Base-by-base conservation (phyloP, 2,113 vertebrate genomes). In the Gobius niger region DNA sequence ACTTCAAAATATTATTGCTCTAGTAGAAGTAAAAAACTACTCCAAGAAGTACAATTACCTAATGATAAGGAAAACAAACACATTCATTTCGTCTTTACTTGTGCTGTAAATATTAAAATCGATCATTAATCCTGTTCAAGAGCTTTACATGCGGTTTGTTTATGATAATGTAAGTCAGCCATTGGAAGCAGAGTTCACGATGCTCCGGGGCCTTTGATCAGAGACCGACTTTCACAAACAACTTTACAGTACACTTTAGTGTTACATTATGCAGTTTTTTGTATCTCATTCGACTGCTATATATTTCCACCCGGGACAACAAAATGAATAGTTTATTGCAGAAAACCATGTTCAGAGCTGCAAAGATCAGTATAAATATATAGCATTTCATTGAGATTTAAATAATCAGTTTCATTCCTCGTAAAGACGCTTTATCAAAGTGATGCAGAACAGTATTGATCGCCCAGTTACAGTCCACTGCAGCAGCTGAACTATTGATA, bases 401-500 rank as follows among this genome's bases (percentile, higher is more conserved):
- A 61, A 61, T 61, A 16, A 62, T 9, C 7, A 18, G 34, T 62
- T 62, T 16, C 1, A 24, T 40, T 60, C 9, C 42, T 46, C 13
- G 41, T 15, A 9, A n/a, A 5, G 41, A 18, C 10, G 44, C 41
- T 44, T 24, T 12, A 63, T 47, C n/a, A 63, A 47, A 18, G 6
- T 59, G 10, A 69, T 50, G 14, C 13, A 15, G 57, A 18, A 9
- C 14, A 14, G 44, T 56, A 18, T 57, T 68, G 7, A 53, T 46
- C 69, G 4, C 46, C 41, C 51, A 63, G 72, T 73, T 73, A 77
- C 70, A 70, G 69, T 73, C 57, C 50, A 44, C 3, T 63, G 63
- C 68, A 63, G 72, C 68, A 65, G 79, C 67, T 79, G 68, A 85
- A 82, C 71, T 73, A 71, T 52, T 65, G 68, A 71, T 67, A 74